Evolutionary conservation across 2,888 invertebrate genomes (phyloP), one percentile per base, ranked within the genome.

Genomic region (Cerceris ruficornis): DNA sequence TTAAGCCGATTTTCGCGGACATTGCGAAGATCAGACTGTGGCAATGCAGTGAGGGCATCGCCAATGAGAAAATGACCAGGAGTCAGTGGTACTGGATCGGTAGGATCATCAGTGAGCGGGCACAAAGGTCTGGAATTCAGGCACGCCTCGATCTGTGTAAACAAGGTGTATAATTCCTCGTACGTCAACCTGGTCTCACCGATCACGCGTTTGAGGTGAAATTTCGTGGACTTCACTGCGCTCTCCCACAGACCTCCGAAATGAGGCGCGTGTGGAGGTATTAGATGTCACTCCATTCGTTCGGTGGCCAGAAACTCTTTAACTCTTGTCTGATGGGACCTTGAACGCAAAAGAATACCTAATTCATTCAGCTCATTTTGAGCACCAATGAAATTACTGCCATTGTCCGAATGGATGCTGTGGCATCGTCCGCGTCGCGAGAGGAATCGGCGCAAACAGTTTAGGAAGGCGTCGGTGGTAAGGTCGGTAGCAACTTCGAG

Each of bases 161-260:
- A 4, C 0, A 67, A 0, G 8, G 58, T 67, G 4, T 49, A 67
- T 1, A 58, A 0, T 50, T 57, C 67, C 2, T 57, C 55, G 0
- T 11, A 54, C 0, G 65, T 65, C 11, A 54, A 41, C 0, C 2
- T 15, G 0, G 50, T 39, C 0, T 58, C 39, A 0, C 57, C 66
- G 1, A 67, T 7, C 1, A 67, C 58, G 6, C 67, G 46, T 9
- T 39, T 58, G 6, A 67, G n/a, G 15, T 67, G 67, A 0, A 2
- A 6, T 11, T 67, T 67, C 5, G 39, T 11, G 0, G 67, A 57
- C 1, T 28, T 17, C 1, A 67, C 67, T 0, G 8, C 54, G n/a
- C 61, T 46, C 6, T 69, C 49, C 55, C 49, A 69, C 8, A 69
- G n/a, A 2, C 55, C 55, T 2, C 54, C 28, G 54, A 54, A 54